Conservation (phyloP, 2,888 invertebrate species). For the Plagodis pulveraria region DNA sequence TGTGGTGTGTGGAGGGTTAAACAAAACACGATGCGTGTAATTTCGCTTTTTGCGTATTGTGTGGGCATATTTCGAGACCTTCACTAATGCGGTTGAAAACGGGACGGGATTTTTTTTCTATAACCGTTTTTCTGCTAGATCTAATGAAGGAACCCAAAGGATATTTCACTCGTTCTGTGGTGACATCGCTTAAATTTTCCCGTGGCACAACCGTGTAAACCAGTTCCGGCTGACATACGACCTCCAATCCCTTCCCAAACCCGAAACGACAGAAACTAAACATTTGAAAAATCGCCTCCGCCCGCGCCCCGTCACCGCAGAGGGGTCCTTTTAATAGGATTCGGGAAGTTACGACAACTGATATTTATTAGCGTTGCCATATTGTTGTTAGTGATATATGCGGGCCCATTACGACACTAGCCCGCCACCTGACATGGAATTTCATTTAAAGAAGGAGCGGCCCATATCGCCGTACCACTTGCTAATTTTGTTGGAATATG, state of each 20-base stretch:
- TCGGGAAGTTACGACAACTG: conserved; percentile 63
- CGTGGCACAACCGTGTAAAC: conserved; percentile 7
- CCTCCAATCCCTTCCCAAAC: conserved; percentile 28
- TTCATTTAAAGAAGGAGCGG: conserved; percentile 75
- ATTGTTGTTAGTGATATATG: conserved; percentile 75
- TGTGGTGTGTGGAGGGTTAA: conserved; percentile 37
- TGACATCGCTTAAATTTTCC: conserved; percentile 10
- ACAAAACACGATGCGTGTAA: conserved; percentile 18
- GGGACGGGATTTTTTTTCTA: neutral
- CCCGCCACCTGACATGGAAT: conserved; percentile 74
- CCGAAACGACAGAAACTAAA: conserved; percentile 33
- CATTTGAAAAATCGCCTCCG: conserved; percentile 47
- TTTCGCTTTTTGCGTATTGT: conserved; percentile 10
- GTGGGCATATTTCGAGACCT: conserved; percentile 6
- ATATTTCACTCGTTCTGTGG: neutral
- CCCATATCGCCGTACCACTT: conserved; percentile 59
- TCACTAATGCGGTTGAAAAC: conserved; percentile 7
- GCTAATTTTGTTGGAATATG: conserved; percentile 72
- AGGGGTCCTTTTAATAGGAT: conserved; percentile 50
- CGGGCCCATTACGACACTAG: conserved; percentile 58
- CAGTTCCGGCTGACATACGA: conserved; percentile 19
- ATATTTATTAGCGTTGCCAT: conserved; percentile 73
- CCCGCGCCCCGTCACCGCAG: conserved; percentile 33
- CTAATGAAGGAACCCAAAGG: too few species aligned
- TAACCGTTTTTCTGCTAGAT: too few species aligned